phyloP scores from a whole-genome alignment of 2,797 vertebrate species.

The Oryzias sinensis region DNA sequence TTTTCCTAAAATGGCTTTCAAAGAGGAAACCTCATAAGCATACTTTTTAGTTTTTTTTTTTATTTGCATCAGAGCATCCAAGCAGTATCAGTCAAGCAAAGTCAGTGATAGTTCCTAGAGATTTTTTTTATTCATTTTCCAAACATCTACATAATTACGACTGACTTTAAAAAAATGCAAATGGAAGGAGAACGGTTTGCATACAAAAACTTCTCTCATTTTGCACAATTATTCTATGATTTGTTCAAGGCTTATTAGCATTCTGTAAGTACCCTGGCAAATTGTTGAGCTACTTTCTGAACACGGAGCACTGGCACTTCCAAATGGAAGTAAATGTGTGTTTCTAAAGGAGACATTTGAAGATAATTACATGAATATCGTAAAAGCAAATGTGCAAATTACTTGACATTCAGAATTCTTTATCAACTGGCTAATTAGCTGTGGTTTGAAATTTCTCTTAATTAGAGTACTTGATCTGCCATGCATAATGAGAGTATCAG shows the following conservation, averaged over 20 bases:
- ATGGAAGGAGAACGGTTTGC: too few species aligned
- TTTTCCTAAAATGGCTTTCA: too few species aligned
- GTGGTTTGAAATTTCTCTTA: slow-evolving; percentile 29
- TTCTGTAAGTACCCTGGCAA: slow-evolving; percentile 29
- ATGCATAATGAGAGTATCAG: slow-evolving; percentile 9
- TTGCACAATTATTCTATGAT: too few species aligned
- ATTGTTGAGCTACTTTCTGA: slow-evolving; percentile 45
- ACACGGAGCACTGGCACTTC: slow-evolving; percentile 34
- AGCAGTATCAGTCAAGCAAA: too few species aligned
- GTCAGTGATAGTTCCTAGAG: too few species aligned
- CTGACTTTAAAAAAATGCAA: too few species aligned
- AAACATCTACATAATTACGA: too few species aligned
- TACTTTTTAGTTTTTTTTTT: too few species aligned
- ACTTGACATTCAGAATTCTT: slow-evolving; percentile 54
- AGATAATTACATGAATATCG: slow-evolving; percentile 48
- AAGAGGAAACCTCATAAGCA: too few species aligned
- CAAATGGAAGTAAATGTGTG: slow-evolving; percentile 24
- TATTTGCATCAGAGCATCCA: too few species aligned
- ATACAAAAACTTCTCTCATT: too few species aligned
- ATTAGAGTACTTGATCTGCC: slow-evolving; percentile 36
- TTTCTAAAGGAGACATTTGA: slow-evolving; percentile 45
- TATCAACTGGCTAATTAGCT: slow-evolving; percentile 45
- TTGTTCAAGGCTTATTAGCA: slow-evolving; percentile 30
- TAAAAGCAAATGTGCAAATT: slow-evolving; percentile 55
- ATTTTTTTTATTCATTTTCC: too few species aligned